Percentiles rank a stretch among this genome's conserved stretches.
Conservation (phyloP, 2,888 invertebrate genomes). For the Ptychoptera albimana region DNA sequence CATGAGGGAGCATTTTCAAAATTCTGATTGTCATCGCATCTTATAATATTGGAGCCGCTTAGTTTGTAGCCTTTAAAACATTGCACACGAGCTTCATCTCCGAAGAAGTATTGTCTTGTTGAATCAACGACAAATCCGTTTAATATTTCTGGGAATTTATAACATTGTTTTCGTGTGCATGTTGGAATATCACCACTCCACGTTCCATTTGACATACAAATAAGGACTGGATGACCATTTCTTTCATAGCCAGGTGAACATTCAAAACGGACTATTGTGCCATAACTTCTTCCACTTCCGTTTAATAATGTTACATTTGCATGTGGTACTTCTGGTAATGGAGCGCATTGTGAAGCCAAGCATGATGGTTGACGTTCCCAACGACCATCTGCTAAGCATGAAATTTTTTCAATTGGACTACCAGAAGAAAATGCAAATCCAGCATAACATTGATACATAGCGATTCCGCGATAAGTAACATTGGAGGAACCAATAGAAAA, state of each 20-base stretch:
- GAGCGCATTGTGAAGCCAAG: conserved; percentile 80
- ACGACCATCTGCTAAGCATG: conserved; percentile 74
- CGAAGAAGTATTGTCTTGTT: conserved; percentile 59
- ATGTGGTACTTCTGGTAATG: conserved; percentile 71
- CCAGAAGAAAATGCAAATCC: conserved; percentile 87
- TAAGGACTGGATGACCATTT: conserved; percentile 73
- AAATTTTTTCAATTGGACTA: conserved; percentile 72
- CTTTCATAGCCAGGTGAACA: conserved; percentile 84
- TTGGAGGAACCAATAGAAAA: conserved; percentile 92
- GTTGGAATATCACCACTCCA: conserved; percentile 87
- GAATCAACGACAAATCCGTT: conserved; percentile 78
- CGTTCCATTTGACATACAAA: conserved; percentile 90
- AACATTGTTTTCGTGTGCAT: conserved; percentile 48
- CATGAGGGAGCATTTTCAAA: conserved; percentile 76
- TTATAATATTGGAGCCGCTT: conserved; percentile 65
- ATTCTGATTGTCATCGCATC: conserved; percentile 68
- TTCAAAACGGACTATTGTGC: conserved; percentile 82
- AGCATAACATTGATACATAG: conserved; percentile 93
- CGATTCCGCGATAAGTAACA: conserved; percentile 83
- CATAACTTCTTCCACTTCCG: conserved; percentile 82
- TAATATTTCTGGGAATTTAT: conserved; percentile 58
- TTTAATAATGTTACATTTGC: conserved; percentile 76
- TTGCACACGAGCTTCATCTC: conserved; percentile 82
- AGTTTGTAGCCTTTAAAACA: conserved; percentile 82
- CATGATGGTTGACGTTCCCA: conserved; percentile 90